These are phyloP conservation scores for Aphelinus atriplicis DNA, from an alignment of 1,140 invertebrate genomes.

Conservation along the genomic window DNA sequence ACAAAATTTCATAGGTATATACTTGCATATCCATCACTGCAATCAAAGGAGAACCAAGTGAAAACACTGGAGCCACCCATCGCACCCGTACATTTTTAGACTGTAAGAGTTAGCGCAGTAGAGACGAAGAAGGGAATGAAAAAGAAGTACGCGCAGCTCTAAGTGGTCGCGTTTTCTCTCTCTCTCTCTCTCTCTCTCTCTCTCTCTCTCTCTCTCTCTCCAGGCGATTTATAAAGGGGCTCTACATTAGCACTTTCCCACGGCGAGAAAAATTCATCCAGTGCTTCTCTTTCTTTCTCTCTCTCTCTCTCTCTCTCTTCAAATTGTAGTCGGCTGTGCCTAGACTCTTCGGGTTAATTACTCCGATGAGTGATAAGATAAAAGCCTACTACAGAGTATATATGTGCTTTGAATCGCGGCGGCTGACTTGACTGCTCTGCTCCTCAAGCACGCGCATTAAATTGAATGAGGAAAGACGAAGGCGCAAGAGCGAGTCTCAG, in stretches of 20 bases:
- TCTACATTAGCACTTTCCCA: conserved; percentile 25
- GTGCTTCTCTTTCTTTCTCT: neutral
- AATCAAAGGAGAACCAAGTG: too few relatives aligned
- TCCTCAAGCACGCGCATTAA: conserved; percentile 26
- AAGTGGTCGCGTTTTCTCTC: neutral
- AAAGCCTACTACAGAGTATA: conserved; percentile 13
- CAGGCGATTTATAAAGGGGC: neutral
- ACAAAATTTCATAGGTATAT: too few relatives aligned
- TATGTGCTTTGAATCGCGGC: too few relatives aligned
- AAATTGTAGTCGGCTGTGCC: neutral
- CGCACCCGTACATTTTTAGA: too few relatives aligned
- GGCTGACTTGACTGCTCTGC: neutral
- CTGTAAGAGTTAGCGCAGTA: too few relatives aligned
- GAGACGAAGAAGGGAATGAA: too few relatives aligned
- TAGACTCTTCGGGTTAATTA: conserved; percentile 27
- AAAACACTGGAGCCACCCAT: too few relatives aligned
- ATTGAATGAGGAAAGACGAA: conserved; percentile 9
- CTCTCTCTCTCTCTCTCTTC: neutral
- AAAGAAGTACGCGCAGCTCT: too few relatives aligned
- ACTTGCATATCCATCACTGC: too few relatives aligned
- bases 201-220: neutral
- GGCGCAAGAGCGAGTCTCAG: neutral
- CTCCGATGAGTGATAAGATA: conserved; percentile 37
- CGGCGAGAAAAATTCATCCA: conserved; percentile 17
- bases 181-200: neutral